These are phyloP conservation scores for Myiotriccus ornatus DNA, from an alignment of 2,797 vertebrate genomes.

Conservation along the genomic window DNA sequence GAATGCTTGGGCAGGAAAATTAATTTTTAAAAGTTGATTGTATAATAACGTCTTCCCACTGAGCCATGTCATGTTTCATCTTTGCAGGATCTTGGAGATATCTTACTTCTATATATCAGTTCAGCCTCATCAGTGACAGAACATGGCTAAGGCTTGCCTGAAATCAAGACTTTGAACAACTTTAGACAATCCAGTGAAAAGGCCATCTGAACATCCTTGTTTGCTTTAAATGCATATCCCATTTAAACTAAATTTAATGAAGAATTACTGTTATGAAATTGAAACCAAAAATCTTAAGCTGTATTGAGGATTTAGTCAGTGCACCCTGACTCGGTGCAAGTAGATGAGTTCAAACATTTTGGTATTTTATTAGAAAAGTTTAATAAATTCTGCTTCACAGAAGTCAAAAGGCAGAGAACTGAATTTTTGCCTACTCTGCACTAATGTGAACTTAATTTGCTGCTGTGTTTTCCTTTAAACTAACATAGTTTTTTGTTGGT, in stretches of 20 bases:
- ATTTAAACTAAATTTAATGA: background rate
- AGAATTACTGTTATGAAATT: background rate
- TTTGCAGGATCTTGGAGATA: background rate
- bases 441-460: background rate
- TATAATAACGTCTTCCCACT: background rate
- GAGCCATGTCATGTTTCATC: background rate
- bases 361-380: background rate
- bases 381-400: background rate
- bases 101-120: background rate
- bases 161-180: background rate
- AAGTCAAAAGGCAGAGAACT: background rate
- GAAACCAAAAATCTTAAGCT: background rate
- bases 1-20: background rate
- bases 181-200: background rate
- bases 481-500: rapidly evolving
- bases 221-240: background rate
- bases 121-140: background rate
- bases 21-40: background rate
- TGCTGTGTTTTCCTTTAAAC: background rate
- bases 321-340: background rate
- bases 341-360: background rate
- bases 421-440: background rate
- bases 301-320: background rate
- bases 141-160: background rate
- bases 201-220: background rate